Evolutionary conservation across 2,888 invertebrate species (phyloP).

Genomic region (Yponomeuta sedellus): DNA sequence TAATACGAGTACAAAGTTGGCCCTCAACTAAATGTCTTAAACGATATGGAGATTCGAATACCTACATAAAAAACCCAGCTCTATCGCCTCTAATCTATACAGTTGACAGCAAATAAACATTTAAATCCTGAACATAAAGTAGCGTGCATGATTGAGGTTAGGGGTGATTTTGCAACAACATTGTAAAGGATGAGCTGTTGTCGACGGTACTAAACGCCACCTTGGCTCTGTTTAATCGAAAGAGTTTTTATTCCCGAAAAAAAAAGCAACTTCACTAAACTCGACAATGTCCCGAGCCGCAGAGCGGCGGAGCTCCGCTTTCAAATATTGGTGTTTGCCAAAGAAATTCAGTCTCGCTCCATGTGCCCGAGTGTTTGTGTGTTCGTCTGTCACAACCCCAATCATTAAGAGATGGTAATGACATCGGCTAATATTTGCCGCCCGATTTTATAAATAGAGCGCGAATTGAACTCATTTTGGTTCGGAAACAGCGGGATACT

Average conservation of each 20-base stretch:
- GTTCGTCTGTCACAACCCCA: conserved; percentile 31
- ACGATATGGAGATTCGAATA: no score
- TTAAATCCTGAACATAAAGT: no score
- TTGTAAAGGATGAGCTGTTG: no score
- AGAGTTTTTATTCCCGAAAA: background rate
- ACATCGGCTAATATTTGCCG: conserved; percentile 8
- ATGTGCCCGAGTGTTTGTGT: conserved; percentile 33
- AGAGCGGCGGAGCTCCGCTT: conserved; percentile 20
- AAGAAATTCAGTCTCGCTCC: conserved; percentile 49
- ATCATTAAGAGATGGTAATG: conserved; percentile 19
- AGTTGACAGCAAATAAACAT: no score
- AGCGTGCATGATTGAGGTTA: no score
- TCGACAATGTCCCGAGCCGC: background rate
- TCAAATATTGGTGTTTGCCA: conserved; percentile 74
- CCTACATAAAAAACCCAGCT: no score
- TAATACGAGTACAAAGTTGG: no score
- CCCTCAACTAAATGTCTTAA: no score
- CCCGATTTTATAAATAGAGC: conserved; percentile 3
- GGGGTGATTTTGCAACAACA: no score
- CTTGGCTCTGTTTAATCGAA: background rate
- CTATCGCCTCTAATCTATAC: no score
- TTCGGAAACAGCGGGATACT: background rate
- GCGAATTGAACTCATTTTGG: background rate
- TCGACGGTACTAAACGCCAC: no score
- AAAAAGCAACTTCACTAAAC: background rate